Base-by-base conservation (phyloP, 1,140 invertebrate species). In the Psix sp. region DNA sequence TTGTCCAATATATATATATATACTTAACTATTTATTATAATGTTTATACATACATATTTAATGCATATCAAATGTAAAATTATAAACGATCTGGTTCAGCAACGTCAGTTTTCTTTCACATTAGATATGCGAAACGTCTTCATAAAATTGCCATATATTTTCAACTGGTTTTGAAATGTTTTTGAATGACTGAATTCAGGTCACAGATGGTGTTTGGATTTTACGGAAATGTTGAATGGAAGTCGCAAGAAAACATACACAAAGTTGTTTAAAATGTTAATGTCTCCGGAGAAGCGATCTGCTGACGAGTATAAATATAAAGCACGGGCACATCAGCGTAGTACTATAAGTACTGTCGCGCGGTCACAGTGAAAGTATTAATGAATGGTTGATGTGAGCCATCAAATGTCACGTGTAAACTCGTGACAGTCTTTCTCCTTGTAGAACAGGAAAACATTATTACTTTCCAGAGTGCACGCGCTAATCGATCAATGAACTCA, bases 401-500 rank as follows among this genome's bases (percentile, higher is more conserved):
- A 63, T 63, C 67, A 71, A 71, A 71, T 71, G 67, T 71, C 67
- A 63, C 59, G 51, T 57, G 59, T 36, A 57, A 63, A 63, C 63
- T 63, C 43, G 46, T 39, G 54, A 46, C 14, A 52, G 39, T 52
- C 31, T 68, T 68, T 60, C 21, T 39, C 57, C 42, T 17, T 20
- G 49, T 13, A 43, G 15, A 29, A 18, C 38, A 31, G 43, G 67
- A 71, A 63, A 63, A 57, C 13, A 6, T 38, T 43, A 24, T 43
- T 26, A 33, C 7, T 45, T 11, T 46, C 24, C 14, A 46, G 11
- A 60, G 17, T 31, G 5, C 31, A 14, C 13, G 10, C 17, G 13
- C n/a, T 39, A 3, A 43, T 36, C 38, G 54, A 70, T 71, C 36
- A 57, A 48, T 54, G 56, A 54, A 60, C 56, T 40, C 54, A 40